Evolutionary conservation across 2,113 vertebrate species (phyloP).

Genomic region (Puntigrus tetrazona): DNA sequence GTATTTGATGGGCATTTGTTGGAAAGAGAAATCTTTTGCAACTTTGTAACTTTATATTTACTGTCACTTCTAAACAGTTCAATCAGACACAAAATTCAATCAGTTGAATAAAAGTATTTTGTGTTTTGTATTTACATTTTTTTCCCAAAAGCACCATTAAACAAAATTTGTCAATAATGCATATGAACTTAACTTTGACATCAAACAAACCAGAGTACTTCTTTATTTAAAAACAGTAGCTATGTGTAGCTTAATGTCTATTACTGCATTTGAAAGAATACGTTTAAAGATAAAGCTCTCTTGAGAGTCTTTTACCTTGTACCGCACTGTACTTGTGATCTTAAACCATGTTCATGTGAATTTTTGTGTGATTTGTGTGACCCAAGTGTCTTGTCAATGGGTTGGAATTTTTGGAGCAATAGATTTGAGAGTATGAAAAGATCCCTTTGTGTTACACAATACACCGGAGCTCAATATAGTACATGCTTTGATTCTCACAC

Average conservation of each 20-base stretch:
- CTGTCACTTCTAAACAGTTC: not conserved
- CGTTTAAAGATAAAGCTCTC: not conserved
- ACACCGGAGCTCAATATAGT: constrained; percentile 1
- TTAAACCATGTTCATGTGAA: constrained; percentile 13
- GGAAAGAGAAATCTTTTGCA: not conserved
- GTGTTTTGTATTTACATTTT: too few species aligned
- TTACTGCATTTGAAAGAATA: not conserved
- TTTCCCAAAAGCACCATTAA: too few species aligned
- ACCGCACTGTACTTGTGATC: not conserved
- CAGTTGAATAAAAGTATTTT: too few species aligned
- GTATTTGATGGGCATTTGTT: not conserved
- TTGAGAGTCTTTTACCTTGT: not conserved
- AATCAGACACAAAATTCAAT: too few species aligned
- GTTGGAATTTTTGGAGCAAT: not conserved
- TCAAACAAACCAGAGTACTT: too few species aligned
- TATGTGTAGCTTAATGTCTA: too few species aligned
- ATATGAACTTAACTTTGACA: too few species aligned
- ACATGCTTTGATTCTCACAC: constrained; percentile 13
- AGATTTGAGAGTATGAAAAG: not conserved
- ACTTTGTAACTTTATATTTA: not conserved
- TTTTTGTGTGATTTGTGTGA: constrained; percentile 37
- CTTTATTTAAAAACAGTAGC: too few species aligned
- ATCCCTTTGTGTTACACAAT: constrained; percentile 8
- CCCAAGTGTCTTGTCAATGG: constrained; percentile 31
- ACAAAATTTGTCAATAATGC: too few species aligned